These are phyloP conservation scores for Oscheius myriophilus DNA, from an alignment of 2,888 invertebrate species.

Conservation along the genomic window DNA sequence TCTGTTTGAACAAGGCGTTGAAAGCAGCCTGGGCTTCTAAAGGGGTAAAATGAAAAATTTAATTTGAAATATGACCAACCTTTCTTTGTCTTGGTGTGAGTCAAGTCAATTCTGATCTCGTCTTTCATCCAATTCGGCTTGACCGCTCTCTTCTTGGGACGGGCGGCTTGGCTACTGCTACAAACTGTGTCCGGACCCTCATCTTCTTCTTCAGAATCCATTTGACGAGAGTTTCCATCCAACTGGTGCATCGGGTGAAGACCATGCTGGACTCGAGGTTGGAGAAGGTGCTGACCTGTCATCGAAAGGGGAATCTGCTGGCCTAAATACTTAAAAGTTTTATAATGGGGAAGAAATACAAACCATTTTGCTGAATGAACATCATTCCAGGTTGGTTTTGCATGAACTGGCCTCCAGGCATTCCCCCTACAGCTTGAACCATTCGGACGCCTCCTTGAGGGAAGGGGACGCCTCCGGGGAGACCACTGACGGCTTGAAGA, in stretches of 20 bases:
- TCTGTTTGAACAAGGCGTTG: conserved; percentile 32
- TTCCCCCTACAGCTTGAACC: not conserved
- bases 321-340: not conserved
- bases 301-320: conserved; percentile 8
- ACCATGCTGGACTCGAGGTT: conserved; percentile 26
- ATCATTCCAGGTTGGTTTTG: conserved; percentile 17
- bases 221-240: conserved; percentile 18
- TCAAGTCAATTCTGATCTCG: no score
- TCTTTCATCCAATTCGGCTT: not conserved
- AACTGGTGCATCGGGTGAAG: conserved; percentile 31
- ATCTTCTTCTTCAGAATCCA: conserved; percentile 24
- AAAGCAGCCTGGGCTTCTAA: conserved; percentile 41
- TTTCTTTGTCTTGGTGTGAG: not conserved
- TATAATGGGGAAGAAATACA: not conserved
- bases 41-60: not conserved
- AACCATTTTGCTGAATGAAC: conserved; percentile 16
- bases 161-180: conserved; percentile 6
- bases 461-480: conserved; percentile 7
- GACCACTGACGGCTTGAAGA: not conserved
- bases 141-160: not conserved
- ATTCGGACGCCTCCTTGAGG: not conserved
- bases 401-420: conserved; percentile 16
- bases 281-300: not conserved
- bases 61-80: not conserved
- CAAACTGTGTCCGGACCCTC: conserved; percentile 1